Percentiles rank a stretch among this genome's conserved stretches.
These are phyloP conservation scores for Parauchenoglanis ngamensis DNA, from an alignment of 2,797 vertebrate genomes.

Conservation along the genomic window DNA sequence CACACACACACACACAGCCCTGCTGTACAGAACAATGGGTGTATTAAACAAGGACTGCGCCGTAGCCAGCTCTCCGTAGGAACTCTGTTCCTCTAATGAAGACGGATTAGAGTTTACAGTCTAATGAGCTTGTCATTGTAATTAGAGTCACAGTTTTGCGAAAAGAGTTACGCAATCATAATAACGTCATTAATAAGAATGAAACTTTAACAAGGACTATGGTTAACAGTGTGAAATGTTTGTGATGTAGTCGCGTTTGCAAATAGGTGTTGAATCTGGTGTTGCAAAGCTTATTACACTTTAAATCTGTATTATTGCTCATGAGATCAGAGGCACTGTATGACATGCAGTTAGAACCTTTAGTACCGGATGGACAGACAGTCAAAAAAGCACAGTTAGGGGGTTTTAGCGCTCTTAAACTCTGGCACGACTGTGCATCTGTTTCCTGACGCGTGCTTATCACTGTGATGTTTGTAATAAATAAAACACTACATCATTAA, in stretches of 20 bases:
- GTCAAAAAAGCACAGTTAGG: background rate
- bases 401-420: background rate
- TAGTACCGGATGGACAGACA: background rate
- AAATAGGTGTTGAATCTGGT: background rate
- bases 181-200: background rate
- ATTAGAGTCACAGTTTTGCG: background rate
- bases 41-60: constrained; percentile 50
- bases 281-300: background rate
- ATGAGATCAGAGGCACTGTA: background rate
- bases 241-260: no score
- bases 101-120: background rate
- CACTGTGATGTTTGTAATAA: background rate
- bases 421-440: background rate
- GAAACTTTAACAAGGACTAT: background rate
- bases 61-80: constrained; percentile 30
- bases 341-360: background rate
- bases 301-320: background rate
- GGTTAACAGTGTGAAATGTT: background rate
- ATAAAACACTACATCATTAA: background rate
- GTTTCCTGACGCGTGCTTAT: background rate
- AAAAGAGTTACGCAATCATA: background rate
- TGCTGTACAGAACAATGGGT: constrained; percentile 65
- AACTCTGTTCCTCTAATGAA: background rate
- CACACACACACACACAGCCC: constrained; percentile 63
- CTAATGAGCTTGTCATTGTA: background rate